phyloP scores from a whole-genome alignment of 2,113 vertebrate genomes.

The Aspiorhynchus laticeps region DNA sequence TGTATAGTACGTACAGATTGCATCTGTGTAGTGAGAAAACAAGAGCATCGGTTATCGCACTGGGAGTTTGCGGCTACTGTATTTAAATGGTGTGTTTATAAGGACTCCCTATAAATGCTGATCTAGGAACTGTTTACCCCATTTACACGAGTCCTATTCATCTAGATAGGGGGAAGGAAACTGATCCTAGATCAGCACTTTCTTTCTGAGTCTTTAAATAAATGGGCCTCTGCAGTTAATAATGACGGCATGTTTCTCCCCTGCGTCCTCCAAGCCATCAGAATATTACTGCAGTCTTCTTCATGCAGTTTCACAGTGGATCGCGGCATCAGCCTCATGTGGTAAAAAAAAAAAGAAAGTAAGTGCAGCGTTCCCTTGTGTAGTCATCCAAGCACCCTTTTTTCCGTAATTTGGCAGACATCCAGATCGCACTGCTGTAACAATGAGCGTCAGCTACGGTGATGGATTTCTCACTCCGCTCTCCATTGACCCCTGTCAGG shows the following conservation, averaged over 20 bases:
- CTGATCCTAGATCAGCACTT: neutral
- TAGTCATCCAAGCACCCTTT: neutral
- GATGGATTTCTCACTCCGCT: constrained; percentile 44
- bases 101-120: neutral
- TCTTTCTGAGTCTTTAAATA: neutral
- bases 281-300: constrained; percentile 31
- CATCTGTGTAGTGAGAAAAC: neutral
- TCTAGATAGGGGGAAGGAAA: neutral
- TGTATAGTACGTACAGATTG: neutral
- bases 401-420: neutral
- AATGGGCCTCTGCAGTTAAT: neutral
- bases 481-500: constrained; percentile 19
- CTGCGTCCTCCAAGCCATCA: constrained; percentile 22
- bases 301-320: constrained; percentile 18
- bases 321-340: neutral
- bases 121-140: neutral
- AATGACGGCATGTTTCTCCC: constrained; percentile 17
- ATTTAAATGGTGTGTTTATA: neutral
- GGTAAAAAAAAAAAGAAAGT: constrained; percentile 9
- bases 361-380: neutral
- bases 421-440: constrained; percentile 5
- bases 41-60: neutral
- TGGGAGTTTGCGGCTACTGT: neutral
- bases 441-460: constrained; percentile 3
- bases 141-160: neutral